These are phyloP conservation scores for Nyctereutes procyonoides DNA, from an alignment of 2,113 vertebrate species.

Conservation along the genomic window DNA sequence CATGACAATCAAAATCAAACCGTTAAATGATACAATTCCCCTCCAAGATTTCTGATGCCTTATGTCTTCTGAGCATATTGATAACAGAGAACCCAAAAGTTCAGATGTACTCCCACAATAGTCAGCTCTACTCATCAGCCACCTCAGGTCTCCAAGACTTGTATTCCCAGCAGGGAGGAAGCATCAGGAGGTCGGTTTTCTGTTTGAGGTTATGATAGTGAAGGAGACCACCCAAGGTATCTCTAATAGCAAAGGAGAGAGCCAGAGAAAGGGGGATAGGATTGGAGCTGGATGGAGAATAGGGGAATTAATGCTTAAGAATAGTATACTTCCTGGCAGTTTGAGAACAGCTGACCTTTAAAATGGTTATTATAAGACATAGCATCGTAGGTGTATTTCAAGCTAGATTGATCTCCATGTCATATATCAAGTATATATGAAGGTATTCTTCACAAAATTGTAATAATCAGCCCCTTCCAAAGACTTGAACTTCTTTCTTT, in stretches of 20 bases:
- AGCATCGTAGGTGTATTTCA: neutral
- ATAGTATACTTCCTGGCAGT: neutral
- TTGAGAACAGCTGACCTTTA: constrained; percentile 35
- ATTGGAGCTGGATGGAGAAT: neutral
- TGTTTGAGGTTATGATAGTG: neutral
- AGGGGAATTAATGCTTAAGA: neutral
- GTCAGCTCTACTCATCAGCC: neutral
- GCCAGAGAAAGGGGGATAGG: neutral
- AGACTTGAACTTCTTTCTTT: constrained; percentile 61
- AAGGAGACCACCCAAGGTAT: neutral
- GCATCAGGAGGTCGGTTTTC: neutral
- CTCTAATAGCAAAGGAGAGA: neutral
- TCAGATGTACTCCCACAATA: neutral
- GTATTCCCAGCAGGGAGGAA: neutral
- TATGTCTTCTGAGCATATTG: neutral
- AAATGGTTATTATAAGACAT: neutral
- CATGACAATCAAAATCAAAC: neutral
- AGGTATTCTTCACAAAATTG: neutral
- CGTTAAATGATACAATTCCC: neutral
- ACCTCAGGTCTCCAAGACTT: neutral
- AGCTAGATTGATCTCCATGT: neutral
- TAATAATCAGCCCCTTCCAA: neutral
- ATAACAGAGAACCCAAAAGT: neutral
- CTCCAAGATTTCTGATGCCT: neutral
- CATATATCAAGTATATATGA: constrained; percentile 28